A percentile compares a stretch with the other conserved stretches of the same genome.
These are phyloP conservation scores for Homarus gammarus DNA, from an alignment of 2,888 invertebrate genomes.

Conservation along the genomic window DNA sequence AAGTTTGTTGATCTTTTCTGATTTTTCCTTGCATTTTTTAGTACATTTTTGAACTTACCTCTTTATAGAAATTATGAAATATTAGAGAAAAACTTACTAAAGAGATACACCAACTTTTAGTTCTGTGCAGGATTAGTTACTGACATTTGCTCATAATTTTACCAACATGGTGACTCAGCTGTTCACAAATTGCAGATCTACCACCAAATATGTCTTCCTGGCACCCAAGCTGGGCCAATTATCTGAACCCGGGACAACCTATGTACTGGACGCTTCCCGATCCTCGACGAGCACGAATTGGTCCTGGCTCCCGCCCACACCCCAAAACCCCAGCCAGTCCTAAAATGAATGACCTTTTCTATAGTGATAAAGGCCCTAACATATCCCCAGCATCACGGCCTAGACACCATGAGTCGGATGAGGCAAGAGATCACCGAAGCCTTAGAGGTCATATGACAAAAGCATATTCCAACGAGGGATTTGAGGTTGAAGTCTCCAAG, in stretches of 20 bases:
- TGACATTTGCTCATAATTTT: too few species aligned
- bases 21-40: neutral
- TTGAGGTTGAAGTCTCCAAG: too few species aligned
- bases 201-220: slow-evolving; percentile 11
- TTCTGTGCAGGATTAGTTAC: neutral
- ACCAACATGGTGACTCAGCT: neutral
- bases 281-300: neutral
- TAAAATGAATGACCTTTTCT: neutral
- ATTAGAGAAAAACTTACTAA: neutral
- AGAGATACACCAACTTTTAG: neutral
- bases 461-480: too few species aligned
- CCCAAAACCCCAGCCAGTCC: neutral
- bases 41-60: neutral
- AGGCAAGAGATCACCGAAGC: neutral
- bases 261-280: slow-evolving; percentile 1
- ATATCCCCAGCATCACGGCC: neutral
- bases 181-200: neutral
- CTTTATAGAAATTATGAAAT: neutral
- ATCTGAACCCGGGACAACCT: neutral
- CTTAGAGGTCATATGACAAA: neutral
- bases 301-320: neutral
- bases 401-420: neutral
- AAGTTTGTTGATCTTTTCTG: too few species aligned
- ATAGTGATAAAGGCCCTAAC: neutral
- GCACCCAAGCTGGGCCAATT: neutral